Base-by-base conservation (phyloP, 2,888 invertebrate genomes). In the Campaea margaritaria region DNA sequence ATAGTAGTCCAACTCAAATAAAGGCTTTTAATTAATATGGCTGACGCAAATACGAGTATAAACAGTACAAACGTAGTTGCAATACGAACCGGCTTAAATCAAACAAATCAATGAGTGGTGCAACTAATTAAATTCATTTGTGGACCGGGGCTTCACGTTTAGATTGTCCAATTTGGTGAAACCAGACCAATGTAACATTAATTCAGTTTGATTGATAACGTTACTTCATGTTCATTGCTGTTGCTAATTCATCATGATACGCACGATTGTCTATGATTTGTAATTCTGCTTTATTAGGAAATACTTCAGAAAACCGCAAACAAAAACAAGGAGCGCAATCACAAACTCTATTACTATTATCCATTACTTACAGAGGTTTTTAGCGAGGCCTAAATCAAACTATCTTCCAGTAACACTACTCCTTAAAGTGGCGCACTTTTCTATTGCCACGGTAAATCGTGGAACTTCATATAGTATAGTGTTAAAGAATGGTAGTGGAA, bases 301-400 rank as follows among this genome's bases (percentile, higher is more conserved):
- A 41, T 8, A 41, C 14, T 41, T 7, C 41, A 14, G 41, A 9
- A 14, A 14, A 41, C 12, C 21, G 0, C n/a, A 27, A 31, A 31
- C 5, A 31, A 10, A 7, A 7, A 31, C 1, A 31, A 7, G 9
- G 8, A 31, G 12, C 27, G 43, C 42, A 16, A 16, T 16, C 42
- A 42, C 21, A 21, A 21, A 21, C 21, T 21, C 21, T 39, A 39
- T 27, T 66, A 58, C 62, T 36, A 72, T n/a, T 73, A 73, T 67
- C 72, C 64, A 74, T 75, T 75, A 74, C 72, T 65, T 68, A 73
- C 70, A 62, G 76, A 77, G 76, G 77, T 81, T 78, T 81, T 81
- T 77, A 78, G 75, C 70, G 69, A 62, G 63, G 70, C 59, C 65
- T 65, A 77, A 73, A 70, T 21, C 66, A 69, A 73, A 72, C 65